Percentiles rank a stretch among this genome's conserved stretches.
phyloP scores from a whole-genome alignment of 2,113 vertebrate genomes.

The Accipiter cooperii region DNA sequence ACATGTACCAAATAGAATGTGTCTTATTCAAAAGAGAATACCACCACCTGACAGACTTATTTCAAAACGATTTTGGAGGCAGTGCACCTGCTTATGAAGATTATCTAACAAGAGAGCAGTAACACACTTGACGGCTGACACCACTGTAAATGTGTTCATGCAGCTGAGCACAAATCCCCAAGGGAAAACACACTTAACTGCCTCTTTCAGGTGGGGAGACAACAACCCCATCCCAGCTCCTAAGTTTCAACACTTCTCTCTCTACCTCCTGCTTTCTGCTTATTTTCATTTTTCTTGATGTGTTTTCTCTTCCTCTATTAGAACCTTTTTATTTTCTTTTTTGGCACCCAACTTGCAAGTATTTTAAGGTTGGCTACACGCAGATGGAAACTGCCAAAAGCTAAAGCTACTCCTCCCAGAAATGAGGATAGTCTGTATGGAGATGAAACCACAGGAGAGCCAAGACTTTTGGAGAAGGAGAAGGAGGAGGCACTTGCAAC shows the following conservation, averaged over 20 bases:
- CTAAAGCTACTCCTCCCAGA: background rate
- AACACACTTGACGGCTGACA: background rate
- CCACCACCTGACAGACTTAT: background rate
- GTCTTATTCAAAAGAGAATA: background rate
- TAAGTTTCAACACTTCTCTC: background rate
- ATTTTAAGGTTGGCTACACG: background rate
- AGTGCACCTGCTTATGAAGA: background rate
- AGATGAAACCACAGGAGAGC: background rate
- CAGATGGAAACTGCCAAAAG: background rate
- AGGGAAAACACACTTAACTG: background rate
- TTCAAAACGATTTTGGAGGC: background rate
- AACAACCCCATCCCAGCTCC: background rate
- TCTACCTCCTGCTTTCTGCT: background rate
- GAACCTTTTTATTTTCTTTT: background rate
- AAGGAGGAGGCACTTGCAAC: background rate
- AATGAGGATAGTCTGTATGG: background rate
- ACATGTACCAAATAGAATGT: accelerated
- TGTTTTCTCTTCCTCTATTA: background rate
- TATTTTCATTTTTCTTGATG: background rate
- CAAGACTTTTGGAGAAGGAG: background rate
- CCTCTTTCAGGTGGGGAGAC: background rate
- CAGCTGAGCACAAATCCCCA: background rate
- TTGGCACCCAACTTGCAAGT: background rate
- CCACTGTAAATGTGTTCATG: background rate
- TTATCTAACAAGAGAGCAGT: background rate